Conservation (phyloP, 92 coral and sea anemone species). For the Zoanthus gigantus region DNA sequence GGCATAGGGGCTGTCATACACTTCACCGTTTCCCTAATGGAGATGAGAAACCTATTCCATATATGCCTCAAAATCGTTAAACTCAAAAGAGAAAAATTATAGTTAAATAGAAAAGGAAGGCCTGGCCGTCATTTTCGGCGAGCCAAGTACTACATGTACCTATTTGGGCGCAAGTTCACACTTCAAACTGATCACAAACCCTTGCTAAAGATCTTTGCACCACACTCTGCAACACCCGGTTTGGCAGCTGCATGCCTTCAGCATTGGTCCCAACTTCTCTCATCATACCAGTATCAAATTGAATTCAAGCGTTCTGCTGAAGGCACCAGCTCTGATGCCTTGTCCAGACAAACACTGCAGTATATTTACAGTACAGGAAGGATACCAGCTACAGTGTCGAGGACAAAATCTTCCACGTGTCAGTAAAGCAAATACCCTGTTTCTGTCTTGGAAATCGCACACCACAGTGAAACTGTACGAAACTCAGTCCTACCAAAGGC, state of each 20-base stretch:
- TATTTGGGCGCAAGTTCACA: not conserved
- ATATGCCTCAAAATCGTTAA: not conserved
- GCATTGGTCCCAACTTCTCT: slow-evolving; percentile 65
- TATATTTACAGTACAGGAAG: not conserved
- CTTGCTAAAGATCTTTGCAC: not conserved
- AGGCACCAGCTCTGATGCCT: slow-evolving; percentile 32
- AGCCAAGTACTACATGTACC: not conserved
- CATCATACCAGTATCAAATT: slow-evolving; percentile 56
- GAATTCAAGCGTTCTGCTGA: slow-evolving; percentile 22
- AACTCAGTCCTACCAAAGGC: not conserved
- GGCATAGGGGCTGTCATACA: not conserved
- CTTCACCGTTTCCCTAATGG: not conserved
- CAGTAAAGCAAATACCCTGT: slow-evolving; percentile 27
- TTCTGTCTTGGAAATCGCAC: not conserved
- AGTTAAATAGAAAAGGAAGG: not conserved
- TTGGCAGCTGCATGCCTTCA: slow-evolving; percentile 52
- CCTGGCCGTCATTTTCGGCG: not conserved
- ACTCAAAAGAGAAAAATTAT: not conserved
- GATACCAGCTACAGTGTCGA: slow-evolving; percentile 2
- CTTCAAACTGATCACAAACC: not conserved
- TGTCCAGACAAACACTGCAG: slow-evolving; percentile 30
- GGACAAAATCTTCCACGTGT: not conserved
- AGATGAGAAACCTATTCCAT: not conserved
- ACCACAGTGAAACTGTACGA: not conserved
- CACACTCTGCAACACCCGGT: not conserved